Percentiles rank a stretch among this genome's conserved stretches.
phyloP scores from a whole-genome alignment of 2,888 invertebrate genomes.

The Coelogynopora nodosa region DNA sequence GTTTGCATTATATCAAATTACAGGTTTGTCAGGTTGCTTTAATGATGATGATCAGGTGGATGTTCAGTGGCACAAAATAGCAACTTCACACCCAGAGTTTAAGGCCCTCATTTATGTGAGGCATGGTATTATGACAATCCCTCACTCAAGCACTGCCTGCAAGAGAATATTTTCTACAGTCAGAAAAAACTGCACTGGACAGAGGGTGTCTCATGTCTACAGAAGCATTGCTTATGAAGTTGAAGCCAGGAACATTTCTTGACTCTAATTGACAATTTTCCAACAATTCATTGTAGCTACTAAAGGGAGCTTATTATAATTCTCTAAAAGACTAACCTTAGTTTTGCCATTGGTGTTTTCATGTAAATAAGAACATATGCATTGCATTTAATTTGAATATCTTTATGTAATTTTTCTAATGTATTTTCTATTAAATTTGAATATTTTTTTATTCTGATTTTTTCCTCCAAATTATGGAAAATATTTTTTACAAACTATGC shows the following conservation, averaged over 20 bases:
- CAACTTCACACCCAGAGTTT: not conserved
- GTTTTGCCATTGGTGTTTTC: too few relatives aligned
- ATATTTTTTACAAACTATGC: too few relatives aligned
- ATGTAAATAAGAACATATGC: too few relatives aligned
- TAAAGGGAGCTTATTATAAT: not conserved
- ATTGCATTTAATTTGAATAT: too few relatives aligned
- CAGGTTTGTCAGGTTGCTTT: not conserved
- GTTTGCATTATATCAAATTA: not conserved
- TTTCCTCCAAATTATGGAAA: too few relatives aligned
- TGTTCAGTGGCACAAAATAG: not conserved
- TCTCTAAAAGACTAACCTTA: too few relatives aligned
- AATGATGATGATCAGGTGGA: not conserved
- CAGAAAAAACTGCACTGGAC: not conserved
- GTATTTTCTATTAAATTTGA: too few relatives aligned
- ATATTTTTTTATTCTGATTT: too few relatives aligned
- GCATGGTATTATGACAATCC: not conserved
- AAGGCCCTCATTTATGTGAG: not conserved
- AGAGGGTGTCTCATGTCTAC: not conserved
- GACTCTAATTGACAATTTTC: not conserved
- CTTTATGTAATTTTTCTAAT: too few relatives aligned
- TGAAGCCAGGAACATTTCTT: not conserved
- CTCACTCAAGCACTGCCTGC: not conserved
- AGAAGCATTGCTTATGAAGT: not conserved
- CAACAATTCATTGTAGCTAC: not conserved
- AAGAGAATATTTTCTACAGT: not conserved